Evolutionary conservation across 2,113 vertebrate species (phyloP).

Genomic region (Pan paniscus): DNA sequence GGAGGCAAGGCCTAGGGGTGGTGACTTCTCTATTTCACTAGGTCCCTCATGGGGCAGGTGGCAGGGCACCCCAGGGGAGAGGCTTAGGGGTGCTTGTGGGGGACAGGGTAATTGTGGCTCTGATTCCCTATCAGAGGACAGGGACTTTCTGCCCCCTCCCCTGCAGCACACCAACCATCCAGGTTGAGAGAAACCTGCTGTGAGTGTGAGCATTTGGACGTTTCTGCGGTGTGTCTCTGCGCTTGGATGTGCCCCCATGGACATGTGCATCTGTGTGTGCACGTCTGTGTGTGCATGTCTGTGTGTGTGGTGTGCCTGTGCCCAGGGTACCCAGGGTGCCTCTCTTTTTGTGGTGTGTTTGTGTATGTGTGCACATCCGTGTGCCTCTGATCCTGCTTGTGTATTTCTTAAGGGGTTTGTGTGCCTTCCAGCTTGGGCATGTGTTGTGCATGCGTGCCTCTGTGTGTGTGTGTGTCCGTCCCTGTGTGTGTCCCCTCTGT

Average conservation of each 20-base stretch:
- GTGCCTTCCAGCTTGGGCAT: neutral
- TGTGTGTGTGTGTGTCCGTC: neutral
- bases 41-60: neutral
- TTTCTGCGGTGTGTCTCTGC: neutral
- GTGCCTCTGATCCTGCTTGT: neutral
- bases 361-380: neutral
- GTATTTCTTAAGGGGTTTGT: neutral
- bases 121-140: neutral
- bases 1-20: neutral
- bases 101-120: conserved; percentile 33
- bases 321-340: too few species aligned
- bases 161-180: neutral
- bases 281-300: neutral
- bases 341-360: neutral
- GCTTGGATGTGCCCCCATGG: neutral
- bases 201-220: neutral
- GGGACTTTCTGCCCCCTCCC: neutral
- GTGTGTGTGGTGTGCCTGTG: neutral
- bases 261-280: neutral
- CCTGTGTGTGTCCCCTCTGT: neutral
- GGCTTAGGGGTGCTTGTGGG: neutral
- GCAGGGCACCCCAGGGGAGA: neutral
- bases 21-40: neutral
- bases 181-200: neutral
- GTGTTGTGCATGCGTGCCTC: neutral